phyloP scores from a whole-genome alignment of 1,140 invertebrate species.

The Uloborus diversus region DNA sequence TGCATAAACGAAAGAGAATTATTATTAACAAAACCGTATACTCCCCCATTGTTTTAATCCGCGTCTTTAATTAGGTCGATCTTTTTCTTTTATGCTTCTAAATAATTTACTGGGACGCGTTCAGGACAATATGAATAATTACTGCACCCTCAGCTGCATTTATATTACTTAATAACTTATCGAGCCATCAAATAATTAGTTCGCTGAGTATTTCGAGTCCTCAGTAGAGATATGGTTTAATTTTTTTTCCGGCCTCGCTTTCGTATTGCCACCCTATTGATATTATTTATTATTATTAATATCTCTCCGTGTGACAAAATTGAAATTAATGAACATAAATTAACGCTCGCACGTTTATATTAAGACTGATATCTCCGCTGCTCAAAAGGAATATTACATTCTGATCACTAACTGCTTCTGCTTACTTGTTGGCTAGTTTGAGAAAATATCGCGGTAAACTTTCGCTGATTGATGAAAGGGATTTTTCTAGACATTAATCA shows the following conservation, averaged over 20 bases:
- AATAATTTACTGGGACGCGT: conserved; percentile 44
- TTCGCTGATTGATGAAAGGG: too few species aligned
- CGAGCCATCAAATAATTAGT: conserved; percentile 36
- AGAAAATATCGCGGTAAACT: too few species aligned
- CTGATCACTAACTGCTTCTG: too few species aligned
- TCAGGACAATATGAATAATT: conserved; percentile 36
- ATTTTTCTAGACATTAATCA: too few species aligned
- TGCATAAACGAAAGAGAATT: neutral
- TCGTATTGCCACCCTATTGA: conserved; percentile 2
- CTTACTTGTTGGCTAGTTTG: too few species aligned
- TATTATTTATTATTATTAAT: conserved; percentile 55
- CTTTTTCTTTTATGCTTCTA: conserved; percentile 25
- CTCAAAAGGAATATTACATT: too few species aligned
- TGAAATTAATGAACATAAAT: conserved; percentile 52
- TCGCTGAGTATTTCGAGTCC: conserved; percentile 12
- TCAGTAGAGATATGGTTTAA: neutral
- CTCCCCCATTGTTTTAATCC: conserved; percentile 23
- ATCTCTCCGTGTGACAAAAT: conserved; percentile 15
- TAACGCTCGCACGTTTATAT: too few species aligned
- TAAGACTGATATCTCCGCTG: too few species aligned
- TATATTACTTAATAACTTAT: conserved; percentile 54
- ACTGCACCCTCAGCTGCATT: conserved; percentile 17
- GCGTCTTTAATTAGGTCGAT: conserved; percentile 33
- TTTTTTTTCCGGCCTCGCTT: conserved; percentile 7
- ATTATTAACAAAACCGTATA: conserved; percentile 8